Evolutionary conservation across 2,888 invertebrate genomes (phyloP).

Genomic region (Monopis laevigella): DNA sequence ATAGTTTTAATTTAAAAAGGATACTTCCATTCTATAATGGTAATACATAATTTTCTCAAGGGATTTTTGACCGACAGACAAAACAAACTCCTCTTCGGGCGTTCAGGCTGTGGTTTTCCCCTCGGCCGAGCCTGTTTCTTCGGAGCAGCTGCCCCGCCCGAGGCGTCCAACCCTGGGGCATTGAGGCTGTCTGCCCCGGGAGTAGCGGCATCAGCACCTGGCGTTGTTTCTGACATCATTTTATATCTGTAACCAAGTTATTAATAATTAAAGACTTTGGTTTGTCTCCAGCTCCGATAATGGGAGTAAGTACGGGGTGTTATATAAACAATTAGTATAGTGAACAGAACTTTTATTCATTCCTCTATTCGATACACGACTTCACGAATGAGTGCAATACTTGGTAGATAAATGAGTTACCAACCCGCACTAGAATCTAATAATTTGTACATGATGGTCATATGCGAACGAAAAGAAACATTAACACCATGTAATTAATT

Average conservation of each 20-base stretch:
- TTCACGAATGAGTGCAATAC: too few species aligned
- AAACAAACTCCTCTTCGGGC: conserved; percentile 90
- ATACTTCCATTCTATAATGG: conserved; percentile 99
- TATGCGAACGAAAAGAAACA: too few species aligned
- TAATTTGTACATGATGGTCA: too few species aligned
- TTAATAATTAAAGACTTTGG: too few species aligned
- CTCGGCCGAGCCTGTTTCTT: conserved; percentile 71
- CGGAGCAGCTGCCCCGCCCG: conserved; percentile 53
- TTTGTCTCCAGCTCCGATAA: too few species aligned
- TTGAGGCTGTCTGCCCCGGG: conserved; percentile 30
- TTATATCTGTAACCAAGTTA: too few species aligned
- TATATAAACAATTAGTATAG: background rate
- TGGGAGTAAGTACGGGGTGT: background rate
- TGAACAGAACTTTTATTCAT: background rate
- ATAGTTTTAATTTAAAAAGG: conserved; percentile 81
- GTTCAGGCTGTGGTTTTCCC: conserved; percentile 87
- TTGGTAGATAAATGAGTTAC: too few species aligned
- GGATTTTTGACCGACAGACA: conserved; percentile 95
- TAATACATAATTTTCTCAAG: conserved; percentile 92
- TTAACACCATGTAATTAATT: too few species aligned
- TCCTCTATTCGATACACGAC: too few species aligned
- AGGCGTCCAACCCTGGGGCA: conserved; percentile 29
- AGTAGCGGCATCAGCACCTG: conserved; percentile 29
- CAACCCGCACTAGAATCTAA: too few species aligned
- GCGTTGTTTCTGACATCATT: conserved; percentile 43